Conservation (phyloP, 2,113 vertebrate species). For the Rana temporaria region DNA sequence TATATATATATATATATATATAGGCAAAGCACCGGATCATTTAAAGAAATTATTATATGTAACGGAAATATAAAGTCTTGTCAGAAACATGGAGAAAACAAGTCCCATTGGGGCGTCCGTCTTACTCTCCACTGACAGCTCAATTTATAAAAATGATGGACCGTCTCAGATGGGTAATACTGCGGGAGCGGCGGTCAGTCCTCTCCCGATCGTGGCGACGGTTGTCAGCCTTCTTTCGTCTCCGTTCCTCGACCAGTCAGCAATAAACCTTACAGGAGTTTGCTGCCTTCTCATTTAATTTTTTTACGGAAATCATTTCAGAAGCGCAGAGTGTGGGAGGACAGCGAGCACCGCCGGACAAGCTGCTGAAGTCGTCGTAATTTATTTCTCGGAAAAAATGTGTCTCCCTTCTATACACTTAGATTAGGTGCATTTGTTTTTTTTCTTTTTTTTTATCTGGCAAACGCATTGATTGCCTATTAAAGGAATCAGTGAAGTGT, state of each 20-base stretch:
- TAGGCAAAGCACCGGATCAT: not conserved
- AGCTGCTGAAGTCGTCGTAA: not conserved
- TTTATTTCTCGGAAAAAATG: slow-evolving; percentile 7
- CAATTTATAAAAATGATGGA: not conserved
- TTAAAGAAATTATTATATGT: too few species aligned
- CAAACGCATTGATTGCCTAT: not conserved
- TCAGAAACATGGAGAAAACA: too few species aligned
- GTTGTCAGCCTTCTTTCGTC: not conserved
- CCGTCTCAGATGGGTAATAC: not conserved
- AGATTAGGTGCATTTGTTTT: not conserved
- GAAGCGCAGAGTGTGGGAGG: slow-evolving; percentile 22
- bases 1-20: too few species aligned
- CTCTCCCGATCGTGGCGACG: not conserved
- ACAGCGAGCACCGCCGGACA: not conserved
- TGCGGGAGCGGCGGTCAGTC: not conserved
- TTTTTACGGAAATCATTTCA: slow-evolving; percentile 13
- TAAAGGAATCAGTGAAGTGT: not conserved
- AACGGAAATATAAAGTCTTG: too few species aligned
- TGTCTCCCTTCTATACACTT: not conserved
- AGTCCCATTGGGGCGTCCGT: too few species aligned
- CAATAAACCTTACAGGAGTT: slow-evolving; percentile 18
- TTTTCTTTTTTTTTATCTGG: not conserved
- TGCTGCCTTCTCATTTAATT: slow-evolving; percentile 48
- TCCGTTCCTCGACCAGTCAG: not conserved
- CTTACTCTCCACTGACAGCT: too few species aligned